Conservation (phyloP, 2,888 invertebrate genomes). For the Catonia carolina region DNA sequence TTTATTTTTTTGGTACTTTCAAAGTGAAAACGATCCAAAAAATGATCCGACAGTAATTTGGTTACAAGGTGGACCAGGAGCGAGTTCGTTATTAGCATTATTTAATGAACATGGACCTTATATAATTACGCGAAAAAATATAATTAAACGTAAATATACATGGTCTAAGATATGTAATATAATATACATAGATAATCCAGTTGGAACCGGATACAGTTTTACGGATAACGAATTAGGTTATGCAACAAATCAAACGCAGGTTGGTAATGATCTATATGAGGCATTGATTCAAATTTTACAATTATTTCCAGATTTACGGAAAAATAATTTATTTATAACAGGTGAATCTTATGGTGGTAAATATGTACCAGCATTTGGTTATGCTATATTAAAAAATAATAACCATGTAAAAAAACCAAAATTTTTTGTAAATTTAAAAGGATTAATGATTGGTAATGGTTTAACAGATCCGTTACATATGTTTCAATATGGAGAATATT, state of each 20-base stretch:
- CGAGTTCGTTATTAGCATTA: slow-evolving; percentile 67
- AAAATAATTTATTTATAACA: slow-evolving; percentile 73
- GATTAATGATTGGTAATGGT: slow-evolving; percentile 72
- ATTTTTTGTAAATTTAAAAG: slow-evolving; percentile 67
- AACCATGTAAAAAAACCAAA: slow-evolving; percentile 51
- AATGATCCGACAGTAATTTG: slow-evolving; percentile 61
- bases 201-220: too few species aligned
- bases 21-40: slow-evolving; percentile 42
- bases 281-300: slow-evolving; percentile 73
- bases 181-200: too few species aligned
- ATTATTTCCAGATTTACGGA: slow-evolving; percentile 66
- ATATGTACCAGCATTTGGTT: slow-evolving; percentile 67
- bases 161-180: too few species aligned
- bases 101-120: slow-evolving; percentile 77
- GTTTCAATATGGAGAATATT: slow-evolving; percentile 67
- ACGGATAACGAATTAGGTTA: slow-evolving; percentile 57
- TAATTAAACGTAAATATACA: too few species aligned
- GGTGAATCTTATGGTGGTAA: slow-evolving; percentile 87
- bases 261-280: slow-evolving; percentile 60
- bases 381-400: slow-evolving; percentile 55
- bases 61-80: slow-evolving; percentile 82
- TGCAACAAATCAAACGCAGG: slow-evolving; percentile 43
- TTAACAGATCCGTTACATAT: slow-evolving; percentile 72
- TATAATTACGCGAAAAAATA: too few species aligned
- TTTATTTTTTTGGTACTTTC: slow-evolving; percentile 48